Percentiles rank a stretch among this genome's conserved stretches.
These are phyloP conservation scores for Sanderia malayensis DNA, from an alignment of 30 jellyfish, hydroid and myxozoan genomes.

Conservation along the genomic window DNA sequence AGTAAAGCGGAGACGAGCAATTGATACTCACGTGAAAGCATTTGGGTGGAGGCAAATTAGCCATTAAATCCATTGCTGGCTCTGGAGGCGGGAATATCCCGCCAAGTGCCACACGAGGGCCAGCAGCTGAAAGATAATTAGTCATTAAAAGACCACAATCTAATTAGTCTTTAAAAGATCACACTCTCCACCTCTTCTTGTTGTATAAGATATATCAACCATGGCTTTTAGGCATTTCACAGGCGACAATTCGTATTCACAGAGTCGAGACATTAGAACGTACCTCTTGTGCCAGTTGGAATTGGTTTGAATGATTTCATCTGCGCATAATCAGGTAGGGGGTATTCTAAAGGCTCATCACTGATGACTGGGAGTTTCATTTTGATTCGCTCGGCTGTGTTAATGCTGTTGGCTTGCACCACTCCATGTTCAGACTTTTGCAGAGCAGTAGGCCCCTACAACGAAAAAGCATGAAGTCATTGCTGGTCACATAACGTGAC, in stretches of 20 bases:
- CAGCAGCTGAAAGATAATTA: conserved; percentile 58
- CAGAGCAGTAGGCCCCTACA: neutral
- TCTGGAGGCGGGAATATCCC: conserved; percentile 99
- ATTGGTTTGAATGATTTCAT: conserved; percentile 96
- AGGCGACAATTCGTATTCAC: too few species aligned
- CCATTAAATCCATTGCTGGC: conserved; percentile 74
- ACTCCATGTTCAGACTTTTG: conserved; percentile 6
- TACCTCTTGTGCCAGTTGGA: conserved; percentile 65
- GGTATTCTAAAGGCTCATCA: conserved; percentile 59
- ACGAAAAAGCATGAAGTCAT: too few species aligned
- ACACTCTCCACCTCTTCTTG: too few species aligned
- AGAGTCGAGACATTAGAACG: too few species aligned
- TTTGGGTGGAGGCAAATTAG: conserved; percentile 87
- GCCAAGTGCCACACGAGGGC: conserved; percentile 85
- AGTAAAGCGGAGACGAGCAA: neutral
- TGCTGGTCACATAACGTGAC: too few species aligned
- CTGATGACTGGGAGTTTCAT: conserved; percentile 54
- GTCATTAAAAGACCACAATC: too few species aligned
- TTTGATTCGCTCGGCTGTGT: conserved; percentile 56
- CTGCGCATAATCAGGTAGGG: conserved; percentile 89
- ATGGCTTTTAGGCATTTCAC: too few species aligned
- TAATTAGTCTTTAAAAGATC: too few species aligned
- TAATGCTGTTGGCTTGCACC: conserved; percentile 9
- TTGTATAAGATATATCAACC: too few species aligned
- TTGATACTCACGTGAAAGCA: conserved; percentile 71